Base-by-base conservation (phyloP, 1,140 invertebrate genomes). In the Nomia melanderi region DNA sequence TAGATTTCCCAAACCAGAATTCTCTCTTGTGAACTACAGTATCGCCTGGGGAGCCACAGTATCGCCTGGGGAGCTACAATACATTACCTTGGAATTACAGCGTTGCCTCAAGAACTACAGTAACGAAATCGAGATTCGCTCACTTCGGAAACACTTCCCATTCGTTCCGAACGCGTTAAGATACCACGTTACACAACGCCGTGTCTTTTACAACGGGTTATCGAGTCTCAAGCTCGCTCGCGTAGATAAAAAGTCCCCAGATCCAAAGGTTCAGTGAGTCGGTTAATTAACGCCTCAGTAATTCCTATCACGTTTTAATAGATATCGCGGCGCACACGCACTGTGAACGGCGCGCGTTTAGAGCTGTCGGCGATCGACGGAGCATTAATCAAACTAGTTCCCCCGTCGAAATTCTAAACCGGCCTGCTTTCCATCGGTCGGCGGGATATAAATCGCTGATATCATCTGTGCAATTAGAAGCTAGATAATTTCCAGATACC, bases 381-480 rank as follows among this genome's bases (percentile, higher is more conserved):
- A 20, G 39, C 66, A 83, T 83, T 78, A 74, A 83, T 83, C 80
- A 83, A 83, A 82, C 80, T 74, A 82, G 81, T 78, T 82, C 8
- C 65, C 71, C 8, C n/a, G 56, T 66, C 50, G 70, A 78, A 83
- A 79, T 77, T 70, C 39, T 56, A 77, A 77, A 27, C 41, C 33
- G 57, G 44, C 27, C 56, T 1, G 47, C 7, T 27, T n/a, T 31
- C n/a, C 36, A 47, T 23, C 29, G 23, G 41, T 27, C 31, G 8
- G 7, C 20, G 0, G 54, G 44, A 41, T 14, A 59, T 33, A 76
- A 69, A 76, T 69, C 56, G 50, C 41, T 25, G 54, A 69, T 76
- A 76, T 69, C 73, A 56, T 75, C 64, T 44, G 31, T 23, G 73
- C 33, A 76, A 76, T 69, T 69, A 69, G 54, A 69, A 53, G 31